Conservation (phyloP, 37 sponge, comb jelly and placozoan genomes). For the Eunapius fragilis region DNA sequence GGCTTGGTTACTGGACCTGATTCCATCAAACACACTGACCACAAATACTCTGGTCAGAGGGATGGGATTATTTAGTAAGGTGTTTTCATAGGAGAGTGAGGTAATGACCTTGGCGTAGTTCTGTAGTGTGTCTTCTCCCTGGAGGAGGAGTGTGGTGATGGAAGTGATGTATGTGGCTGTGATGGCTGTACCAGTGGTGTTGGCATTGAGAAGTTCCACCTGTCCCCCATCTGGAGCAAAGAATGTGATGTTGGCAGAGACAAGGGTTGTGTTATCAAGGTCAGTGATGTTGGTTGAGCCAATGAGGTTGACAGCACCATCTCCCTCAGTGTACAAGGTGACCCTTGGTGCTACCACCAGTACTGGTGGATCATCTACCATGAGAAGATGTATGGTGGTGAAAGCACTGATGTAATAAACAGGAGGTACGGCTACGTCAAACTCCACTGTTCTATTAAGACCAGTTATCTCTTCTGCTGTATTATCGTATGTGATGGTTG, state of each 20-base stretch:
- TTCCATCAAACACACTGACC: slow-evolving; percentile 56
- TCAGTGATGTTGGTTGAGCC: slow-evolving; percentile 22
- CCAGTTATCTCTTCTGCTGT: slow-evolving; percentile 64
- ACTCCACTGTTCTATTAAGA: slow-evolving; percentile 11
- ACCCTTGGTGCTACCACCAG: background rate
- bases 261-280: slow-evolving; percentile 50
- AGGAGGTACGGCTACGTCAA: slow-evolving; percentile 38
- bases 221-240: slow-evolving; percentile 33
- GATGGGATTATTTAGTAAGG: slow-evolving; percentile 14
- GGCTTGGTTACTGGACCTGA: slow-evolving; percentile 1
- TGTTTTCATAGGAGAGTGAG: slow-evolving; percentile 52
- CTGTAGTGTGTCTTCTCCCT: slow-evolving; percentile 44
- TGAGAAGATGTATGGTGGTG: slow-evolving; percentile 14
- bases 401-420: slow-evolving; percentile 3
- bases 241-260: slow-evolving; percentile 35
- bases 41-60: slow-evolving; percentile 39
- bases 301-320: slow-evolving; percentile 27
- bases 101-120: slow-evolving; percentile 34
- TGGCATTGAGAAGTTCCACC: slow-evolving; percentile 37
- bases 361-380: slow-evolving; percentile 62
- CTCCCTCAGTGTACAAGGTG: slow-evolving; percentile 44
- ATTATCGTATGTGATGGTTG: slow-evolving; percentile 66
- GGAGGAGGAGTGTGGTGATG: slow-evolving; percentile 25
- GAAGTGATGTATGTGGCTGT: background rate
- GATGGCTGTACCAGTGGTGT: slow-evolving; percentile 20